Percentiles rank a stretch among this genome's conserved stretches.
phyloP scores from a whole-genome alignment of 2,888 invertebrate species.

The Crepidodera aurea region DNA sequence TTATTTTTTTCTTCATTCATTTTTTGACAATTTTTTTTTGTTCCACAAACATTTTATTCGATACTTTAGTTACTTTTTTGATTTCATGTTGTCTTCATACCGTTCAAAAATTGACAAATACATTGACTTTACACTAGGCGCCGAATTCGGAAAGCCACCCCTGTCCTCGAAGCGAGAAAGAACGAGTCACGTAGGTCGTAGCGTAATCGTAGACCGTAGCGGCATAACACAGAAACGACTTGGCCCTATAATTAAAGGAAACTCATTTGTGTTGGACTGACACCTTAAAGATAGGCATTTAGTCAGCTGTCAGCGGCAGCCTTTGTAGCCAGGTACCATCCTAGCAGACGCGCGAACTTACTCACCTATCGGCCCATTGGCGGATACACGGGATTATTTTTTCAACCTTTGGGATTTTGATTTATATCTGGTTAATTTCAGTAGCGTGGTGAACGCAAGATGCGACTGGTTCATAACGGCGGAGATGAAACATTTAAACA shows the following conservation, averaged over 20 bases:
- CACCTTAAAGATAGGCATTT: conserved; percentile 64
- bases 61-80: too few species aligned
- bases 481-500: too few species aligned
- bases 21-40: too few species aligned
- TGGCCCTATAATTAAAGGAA: conserved; percentile 63
- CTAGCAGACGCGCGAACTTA: conserved; percentile 63
- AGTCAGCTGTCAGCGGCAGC: conserved; percentile 63
- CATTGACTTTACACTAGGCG: too few species aligned
- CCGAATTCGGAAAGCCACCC: not conserved
- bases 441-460: not conserved
- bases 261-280: conserved; percentile 63
- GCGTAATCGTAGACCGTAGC: conserved; percentile 48
- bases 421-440: conserved; percentile 3
- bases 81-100: too few species aligned
- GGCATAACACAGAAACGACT: conserved; percentile 60
- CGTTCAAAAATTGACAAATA: too few species aligned
- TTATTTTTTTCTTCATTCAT: too few species aligned
- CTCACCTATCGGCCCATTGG: conserved; percentile 51
- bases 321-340: conserved; percentile 57
- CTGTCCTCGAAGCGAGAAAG: conserved; percentile 4
- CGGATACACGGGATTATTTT: conserved; percentile 17
- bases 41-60: too few species aligned
- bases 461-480: not conserved
- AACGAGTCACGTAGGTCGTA: conserved; percentile 30
- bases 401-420: conserved; percentile 2